A percentile compares a stretch with the other conserved stretches of the same genome.
phyloP scores from a whole-genome alignment of 1,140 invertebrate species.

The Scaptodrosophila lebanonensis region DNA sequence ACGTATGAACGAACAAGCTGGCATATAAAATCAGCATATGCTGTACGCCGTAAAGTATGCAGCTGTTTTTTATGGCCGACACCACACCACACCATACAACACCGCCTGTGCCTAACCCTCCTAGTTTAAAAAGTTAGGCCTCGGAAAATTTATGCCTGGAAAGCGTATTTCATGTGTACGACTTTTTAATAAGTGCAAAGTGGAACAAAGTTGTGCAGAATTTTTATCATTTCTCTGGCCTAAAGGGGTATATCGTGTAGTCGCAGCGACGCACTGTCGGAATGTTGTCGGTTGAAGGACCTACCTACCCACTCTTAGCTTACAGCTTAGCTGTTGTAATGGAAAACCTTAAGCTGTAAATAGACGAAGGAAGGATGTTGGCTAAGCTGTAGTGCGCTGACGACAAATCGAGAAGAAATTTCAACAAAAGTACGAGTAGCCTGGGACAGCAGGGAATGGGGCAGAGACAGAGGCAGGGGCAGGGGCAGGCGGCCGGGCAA shows the following conservation, averaged over 20 bases:
- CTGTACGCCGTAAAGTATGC: slow-evolving; percentile 62
- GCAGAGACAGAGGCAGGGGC: no score
- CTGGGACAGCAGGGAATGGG: no score
- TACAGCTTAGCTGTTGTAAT: slow-evolving; percentile 2
- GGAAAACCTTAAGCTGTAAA: slow-evolving; percentile 28
- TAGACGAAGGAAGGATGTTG: slow-evolving; percentile 26
- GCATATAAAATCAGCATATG: slow-evolving; percentile 69
- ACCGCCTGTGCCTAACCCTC: slow-evolving; percentile 28
- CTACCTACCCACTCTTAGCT: no score
- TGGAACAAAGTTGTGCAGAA: slow-evolving; percentile 50
- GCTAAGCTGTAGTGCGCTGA: slow-evolving; percentile 43
- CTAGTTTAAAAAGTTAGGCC: slow-evolving; percentile 65
- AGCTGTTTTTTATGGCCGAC: slow-evolving; percentile 62
- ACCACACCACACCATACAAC: no score
- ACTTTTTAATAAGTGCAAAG: slow-evolving; percentile 73
- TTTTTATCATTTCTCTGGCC: slow-evolving; percentile 33
- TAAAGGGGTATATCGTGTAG: slow-evolving; percentile 6
- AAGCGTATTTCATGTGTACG: slow-evolving; percentile 53
- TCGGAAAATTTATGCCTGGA: slow-evolving; percentile 56
- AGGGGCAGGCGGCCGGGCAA: no score
- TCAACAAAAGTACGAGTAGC: slow-evolving; percentile 30
- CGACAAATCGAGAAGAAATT: slow-evolving; percentile 44
- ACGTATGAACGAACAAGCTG: not conserved
- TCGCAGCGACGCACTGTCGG: no score
- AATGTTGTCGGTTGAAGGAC: no score